Base-by-base conservation (phyloP, 2,888 invertebrate genomes). In the Cantharis lateralis region DNA sequence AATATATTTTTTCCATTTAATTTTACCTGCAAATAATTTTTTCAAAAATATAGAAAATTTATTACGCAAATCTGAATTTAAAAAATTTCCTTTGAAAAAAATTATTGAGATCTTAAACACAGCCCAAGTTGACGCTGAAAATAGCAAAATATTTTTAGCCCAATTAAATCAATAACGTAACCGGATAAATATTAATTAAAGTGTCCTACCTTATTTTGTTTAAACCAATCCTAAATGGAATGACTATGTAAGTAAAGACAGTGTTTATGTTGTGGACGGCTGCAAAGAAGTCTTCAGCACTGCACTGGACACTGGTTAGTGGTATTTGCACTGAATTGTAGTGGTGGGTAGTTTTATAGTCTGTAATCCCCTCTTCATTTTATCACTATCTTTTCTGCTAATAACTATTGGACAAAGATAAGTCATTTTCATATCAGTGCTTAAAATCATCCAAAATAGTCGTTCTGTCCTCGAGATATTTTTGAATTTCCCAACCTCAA, bases 291-390 rank as follows among this genome's bases (percentile, higher is more conserved):
- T 78, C 78, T 78, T 78, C 75, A 70, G 75, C 78, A 78, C 78
- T 77, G 72, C 80, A 80, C 80, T 80, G 78, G 77, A 70, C 79
- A 81, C 81, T 79, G 76, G 78, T 72, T 77, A 78, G 72, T 72
- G 61, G 77, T 72, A 77, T 76, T 80, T 80, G 81, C 77, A 76
- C 69, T 74, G 26, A 15, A 24, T 15, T 68, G 20, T 68, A 15
- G 75, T 63, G 78, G 73, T 80, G 81, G 77, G 68, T 79, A 77
- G 75, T 74, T 81, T 78, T 81, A 81, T 81, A 81, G 70, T 62
- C 64, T 70, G 63, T 69, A 70, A 72, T 72, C 80, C 81, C 81
- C 78, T 79, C 76, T 80, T 74, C 63, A 69, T 71, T 32, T 20
- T 13, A 48, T 75, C 15, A 68, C 70, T 79, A 68, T 78, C 78